Percentiles rank a stretch among this genome's conserved stretches.
phyloP scores from a whole-genome alignment of 2,113 vertebrate species.

The Osmerus mordax region DNA sequence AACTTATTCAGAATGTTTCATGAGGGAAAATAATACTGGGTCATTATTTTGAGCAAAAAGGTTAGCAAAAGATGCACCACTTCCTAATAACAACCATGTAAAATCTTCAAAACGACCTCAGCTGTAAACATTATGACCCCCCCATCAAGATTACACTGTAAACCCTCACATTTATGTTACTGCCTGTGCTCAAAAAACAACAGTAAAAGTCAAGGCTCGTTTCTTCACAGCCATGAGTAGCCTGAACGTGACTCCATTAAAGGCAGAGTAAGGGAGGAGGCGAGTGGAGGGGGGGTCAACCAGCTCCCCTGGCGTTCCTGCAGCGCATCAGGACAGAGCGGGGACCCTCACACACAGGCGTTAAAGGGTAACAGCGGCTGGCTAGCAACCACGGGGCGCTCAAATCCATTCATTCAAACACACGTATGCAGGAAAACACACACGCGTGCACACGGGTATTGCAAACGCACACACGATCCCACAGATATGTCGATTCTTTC shows the following conservation, averaged over 20 bases:
- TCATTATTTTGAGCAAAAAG: conserved; percentile 39
- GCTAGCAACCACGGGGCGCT: not conserved
- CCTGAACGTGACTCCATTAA: not conserved
- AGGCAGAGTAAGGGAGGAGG: not conserved
- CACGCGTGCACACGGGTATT: conserved; percentile 8
- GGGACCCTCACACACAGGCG: conserved; percentile 23
- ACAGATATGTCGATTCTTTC: not conserved
- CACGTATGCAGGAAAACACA: not conserved
- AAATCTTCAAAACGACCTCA: not conserved
- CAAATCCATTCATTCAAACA: no score
- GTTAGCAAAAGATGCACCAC: conserved; percentile 5
- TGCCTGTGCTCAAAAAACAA: conserved; percentile 24
- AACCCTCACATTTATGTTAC: conserved; percentile 30
- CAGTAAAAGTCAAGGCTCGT: conserved; percentile 35
- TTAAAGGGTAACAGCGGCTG: conserved; percentile 1
- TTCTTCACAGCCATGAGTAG: conserved; percentile 27
- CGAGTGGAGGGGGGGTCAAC: conserved; percentile 27
- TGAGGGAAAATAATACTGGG: conserved; percentile 50
- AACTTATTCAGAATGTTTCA: conserved; percentile 47
- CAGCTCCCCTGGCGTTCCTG: conserved; percentile 37
- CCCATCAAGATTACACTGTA: conserved; percentile 11
- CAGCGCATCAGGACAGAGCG: conserved; percentile 36
- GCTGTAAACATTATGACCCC: conserved; percentile 24
- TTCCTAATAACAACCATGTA: no score
- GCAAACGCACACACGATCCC: not conserved